phyloP scores from a whole-genome alignment of 2,888 invertebrate species.

The Andrena chrysosceles region DNA sequence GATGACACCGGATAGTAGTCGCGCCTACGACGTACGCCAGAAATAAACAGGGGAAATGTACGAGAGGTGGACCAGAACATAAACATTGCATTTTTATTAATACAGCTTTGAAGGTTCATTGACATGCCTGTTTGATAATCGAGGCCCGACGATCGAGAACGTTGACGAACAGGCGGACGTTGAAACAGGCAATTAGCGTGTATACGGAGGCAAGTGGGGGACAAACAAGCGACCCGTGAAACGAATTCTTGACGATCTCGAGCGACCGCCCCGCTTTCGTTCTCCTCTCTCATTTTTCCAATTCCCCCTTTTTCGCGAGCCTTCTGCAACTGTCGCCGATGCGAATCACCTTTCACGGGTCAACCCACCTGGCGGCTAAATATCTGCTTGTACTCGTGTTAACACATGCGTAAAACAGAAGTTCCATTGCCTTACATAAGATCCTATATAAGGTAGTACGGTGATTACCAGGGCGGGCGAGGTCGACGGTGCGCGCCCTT shows the following conservation, averaged over 20 bases:
- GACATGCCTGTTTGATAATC: constrained; percentile 68
- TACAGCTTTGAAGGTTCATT: constrained; percentile 72
- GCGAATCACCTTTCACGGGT: constrained; percentile 44
- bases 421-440: constrained; percentile 58
- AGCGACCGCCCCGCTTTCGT: too few species aligned
- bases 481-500: constrained; percentile 1
- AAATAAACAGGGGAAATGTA: constrained; percentile 73
- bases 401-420: constrained; percentile 57
- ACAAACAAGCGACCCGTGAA: constrained; percentile 58
- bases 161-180: constrained; percentile 19
- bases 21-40: constrained; percentile 43
- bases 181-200: constrained; percentile 46
- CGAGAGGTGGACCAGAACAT: constrained; percentile 77
- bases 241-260: constrained; percentile 31
- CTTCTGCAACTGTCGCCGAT: background rate
- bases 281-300: too few species aligned
- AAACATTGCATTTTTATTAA: constrained; percentile 80
- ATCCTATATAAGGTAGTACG: constrained; percentile 58
- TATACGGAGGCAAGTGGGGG: constrained; percentile 41
- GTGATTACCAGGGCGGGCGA: constrained; percentile 48
- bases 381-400: constrained; percentile 47
- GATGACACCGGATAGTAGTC: background rate
- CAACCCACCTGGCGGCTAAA: constrained; percentile 44
- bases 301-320: background rate
- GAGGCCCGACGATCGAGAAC: constrained; percentile 40